Percentiles rank a stretch among this genome's conserved stretches.
Evolutionary conservation across 2,797 vertebrate species (phyloP).

Genomic region (Holocentrus rufus): DNA sequence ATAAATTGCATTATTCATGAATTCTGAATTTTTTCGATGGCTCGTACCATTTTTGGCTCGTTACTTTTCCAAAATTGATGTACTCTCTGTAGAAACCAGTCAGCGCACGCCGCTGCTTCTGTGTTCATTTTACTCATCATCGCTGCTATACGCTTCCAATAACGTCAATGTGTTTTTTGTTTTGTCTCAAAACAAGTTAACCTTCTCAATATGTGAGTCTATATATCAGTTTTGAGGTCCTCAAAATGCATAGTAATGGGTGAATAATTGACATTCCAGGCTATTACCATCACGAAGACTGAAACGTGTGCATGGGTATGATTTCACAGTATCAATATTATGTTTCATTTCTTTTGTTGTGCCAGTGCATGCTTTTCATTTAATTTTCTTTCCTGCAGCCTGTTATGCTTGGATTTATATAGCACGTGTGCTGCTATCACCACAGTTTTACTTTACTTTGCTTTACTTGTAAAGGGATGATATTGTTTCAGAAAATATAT

Average conservation of each 20-base stretch:
- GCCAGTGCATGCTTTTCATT: slow-evolving; percentile 25
- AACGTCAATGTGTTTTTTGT: slow-evolving; percentile 49
- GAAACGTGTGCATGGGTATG: slow-evolving; percentile 33
- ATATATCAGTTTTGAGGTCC: slow-evolving; percentile 40
- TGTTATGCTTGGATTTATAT: slow-evolving; percentile 16
- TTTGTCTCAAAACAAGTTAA: slow-evolving; percentile 54
- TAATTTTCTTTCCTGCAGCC: slow-evolving; percentile 44
- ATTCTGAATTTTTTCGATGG: slow-evolving; percentile 17
- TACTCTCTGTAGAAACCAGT: slow-evolving; percentile 39
- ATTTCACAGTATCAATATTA: slow-evolving; percentile 44
- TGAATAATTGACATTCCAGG: slow-evolving; percentile 62
- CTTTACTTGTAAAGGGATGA: slow-evolving; percentile 26
- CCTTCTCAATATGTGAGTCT: slow-evolving; percentile 11
- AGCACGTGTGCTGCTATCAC: slow-evolving; percentile 24
- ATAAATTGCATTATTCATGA: too few species aligned
- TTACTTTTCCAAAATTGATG: background rate
- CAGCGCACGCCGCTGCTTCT: slow-evolving; percentile 29
- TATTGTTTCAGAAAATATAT: slow-evolving; percentile 11
- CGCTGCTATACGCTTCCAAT: slow-evolving; percentile 42
- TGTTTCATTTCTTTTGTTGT: slow-evolving; percentile 37
- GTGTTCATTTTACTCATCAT: slow-evolving; percentile 51
- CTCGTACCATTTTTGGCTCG: slow-evolving; percentile 9
- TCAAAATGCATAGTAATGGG: slow-evolving; percentile 15
- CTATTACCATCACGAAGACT: slow-evolving; percentile 43
- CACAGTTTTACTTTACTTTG: slow-evolving; percentile 15